Percentiles rank a stretch among this genome's conserved stretches.
Conservation (phyloP, 2,113 vertebrate genomes). For the Noturus placidus region DNA sequence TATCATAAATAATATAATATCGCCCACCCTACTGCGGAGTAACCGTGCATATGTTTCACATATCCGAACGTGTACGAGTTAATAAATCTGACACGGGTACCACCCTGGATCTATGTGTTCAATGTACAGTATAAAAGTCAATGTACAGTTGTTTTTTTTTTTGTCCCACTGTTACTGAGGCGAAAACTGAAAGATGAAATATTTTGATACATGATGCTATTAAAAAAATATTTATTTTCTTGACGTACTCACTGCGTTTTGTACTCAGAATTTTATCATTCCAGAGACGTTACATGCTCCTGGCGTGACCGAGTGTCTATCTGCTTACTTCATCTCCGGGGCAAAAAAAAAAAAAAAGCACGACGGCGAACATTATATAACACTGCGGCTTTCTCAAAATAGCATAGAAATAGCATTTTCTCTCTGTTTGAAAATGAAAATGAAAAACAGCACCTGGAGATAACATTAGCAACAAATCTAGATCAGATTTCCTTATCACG, state of each 20-base stretch:
- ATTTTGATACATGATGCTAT: constrained; percentile 52
- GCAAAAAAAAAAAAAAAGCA: neutral
- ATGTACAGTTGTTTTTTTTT: neutral
- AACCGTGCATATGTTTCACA: neutral
- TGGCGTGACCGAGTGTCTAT: neutral
- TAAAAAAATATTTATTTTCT: constrained; percentile 57
- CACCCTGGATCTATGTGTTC: neutral
- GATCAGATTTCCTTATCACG: neutral
- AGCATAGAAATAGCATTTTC: neutral
- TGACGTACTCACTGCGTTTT: neutral
- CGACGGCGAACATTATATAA: too few species aligned
- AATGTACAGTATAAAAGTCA: neutral
- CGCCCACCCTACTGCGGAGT: neutral
- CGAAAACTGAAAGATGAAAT: constrained; percentile 35
- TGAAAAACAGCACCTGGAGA: neutral
- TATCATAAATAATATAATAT: neutral
- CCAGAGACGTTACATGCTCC: neutral
- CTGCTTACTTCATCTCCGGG: neutral
- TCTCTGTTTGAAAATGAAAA: neutral
- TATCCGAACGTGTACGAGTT: neutral
- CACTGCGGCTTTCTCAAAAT: neutral
- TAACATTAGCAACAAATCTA: neutral
- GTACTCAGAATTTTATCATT: neutral
- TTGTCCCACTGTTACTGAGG: constrained; percentile 7
- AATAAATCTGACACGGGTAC: neutral